These are phyloP conservation scores for Boloria euphrosyne DNA, from an alignment of 2,888 invertebrate species.

Conservation along the genomic window DNA sequence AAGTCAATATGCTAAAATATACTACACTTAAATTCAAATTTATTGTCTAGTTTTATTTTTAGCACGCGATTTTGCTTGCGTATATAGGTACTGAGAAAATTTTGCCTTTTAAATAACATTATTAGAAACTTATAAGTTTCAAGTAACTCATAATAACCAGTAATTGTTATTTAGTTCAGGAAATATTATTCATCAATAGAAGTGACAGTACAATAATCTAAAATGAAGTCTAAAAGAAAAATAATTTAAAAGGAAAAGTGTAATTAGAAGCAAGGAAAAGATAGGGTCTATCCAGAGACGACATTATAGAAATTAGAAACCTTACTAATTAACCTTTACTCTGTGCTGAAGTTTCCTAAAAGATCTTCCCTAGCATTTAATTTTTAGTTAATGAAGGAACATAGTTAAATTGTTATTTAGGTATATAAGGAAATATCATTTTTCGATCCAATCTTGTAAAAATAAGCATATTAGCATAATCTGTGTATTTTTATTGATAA, in stretches of 20 bases:
- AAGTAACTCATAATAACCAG: too few species aligned
- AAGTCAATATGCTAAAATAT: too few species aligned
- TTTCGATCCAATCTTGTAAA: too few species aligned
- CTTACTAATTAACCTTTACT: slow-evolving; percentile 24
- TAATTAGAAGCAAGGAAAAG: slow-evolving; percentile 16
- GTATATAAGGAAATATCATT: background rate
- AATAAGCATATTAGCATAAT: too few species aligned
- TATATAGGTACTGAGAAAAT: too few species aligned
- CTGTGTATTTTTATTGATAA: too few species aligned
- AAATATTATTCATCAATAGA: background rate
- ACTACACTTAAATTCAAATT: too few species aligned
- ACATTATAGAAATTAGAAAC: slow-evolving; percentile 24
- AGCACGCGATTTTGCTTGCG: too few species aligned
- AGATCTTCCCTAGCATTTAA: slow-evolving; percentile 1
- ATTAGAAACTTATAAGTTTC: too few species aligned
- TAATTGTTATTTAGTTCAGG: too few species aligned
- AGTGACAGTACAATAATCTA: background rate
- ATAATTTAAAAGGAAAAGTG: slow-evolving; percentile 15
- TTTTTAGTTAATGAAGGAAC: slow-evolving; percentile 10
- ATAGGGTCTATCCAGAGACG: slow-evolving; percentile 7
- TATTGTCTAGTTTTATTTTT: too few species aligned
- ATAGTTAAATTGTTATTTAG: background rate
- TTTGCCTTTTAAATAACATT: too few species aligned
- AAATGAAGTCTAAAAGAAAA: background rate
- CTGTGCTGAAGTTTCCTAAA: slow-evolving; percentile 11